Evolutionary conservation across 2,113 vertebrate species (phyloP), one percentile per base, ranked within the genome.

Genomic region (Phylloscopus whistleri): DNA sequence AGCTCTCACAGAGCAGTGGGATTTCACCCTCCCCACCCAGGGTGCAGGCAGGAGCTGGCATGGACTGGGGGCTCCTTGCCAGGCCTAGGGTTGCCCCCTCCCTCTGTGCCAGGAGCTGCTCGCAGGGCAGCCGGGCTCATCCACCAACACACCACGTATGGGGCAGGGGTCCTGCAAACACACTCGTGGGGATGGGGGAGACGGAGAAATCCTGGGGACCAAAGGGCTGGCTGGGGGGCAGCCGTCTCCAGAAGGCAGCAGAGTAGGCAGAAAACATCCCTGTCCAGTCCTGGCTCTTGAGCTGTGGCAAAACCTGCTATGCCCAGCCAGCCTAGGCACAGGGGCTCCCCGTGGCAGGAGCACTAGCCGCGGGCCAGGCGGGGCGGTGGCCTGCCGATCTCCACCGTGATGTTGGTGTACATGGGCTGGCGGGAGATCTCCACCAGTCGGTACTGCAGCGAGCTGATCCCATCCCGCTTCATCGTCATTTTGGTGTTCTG

Each of bases 401-500:
- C 99, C 98, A 99, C 99, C 0, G 99, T 99, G 98, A 99, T 98
- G 90, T 99, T 99, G 84, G 99, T 99, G 97, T 99, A 99, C 92
- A 99, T 98, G 4, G 99, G 98, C 53, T 98, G 98, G 94, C 98
- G 98, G 56, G 98, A 98, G 69, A 99, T 96, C 87, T 99, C 98
- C 85, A 99, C 96, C 93, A 99, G 89, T 77, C 97, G 98, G 97
- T 99, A 99, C 95, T 98, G 98, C 96, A 99, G 98, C 2, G 99
- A 98, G 94, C 98, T 99, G 95, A 99, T 99, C 92, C 99, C 99
- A 1, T 99, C 99, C 89, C 98, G 98, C 96, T 98, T 99, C 99
- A 99, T 99, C 5, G 99, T 99, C 98, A 99, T 98, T 98, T 99
- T 99, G 14, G 99, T 99, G 97, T 99, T 99, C 96, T 99, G 99